Conservation (phyloP, 2,113 vertebrate genomes). For the Baryphthengus martii region DNA sequence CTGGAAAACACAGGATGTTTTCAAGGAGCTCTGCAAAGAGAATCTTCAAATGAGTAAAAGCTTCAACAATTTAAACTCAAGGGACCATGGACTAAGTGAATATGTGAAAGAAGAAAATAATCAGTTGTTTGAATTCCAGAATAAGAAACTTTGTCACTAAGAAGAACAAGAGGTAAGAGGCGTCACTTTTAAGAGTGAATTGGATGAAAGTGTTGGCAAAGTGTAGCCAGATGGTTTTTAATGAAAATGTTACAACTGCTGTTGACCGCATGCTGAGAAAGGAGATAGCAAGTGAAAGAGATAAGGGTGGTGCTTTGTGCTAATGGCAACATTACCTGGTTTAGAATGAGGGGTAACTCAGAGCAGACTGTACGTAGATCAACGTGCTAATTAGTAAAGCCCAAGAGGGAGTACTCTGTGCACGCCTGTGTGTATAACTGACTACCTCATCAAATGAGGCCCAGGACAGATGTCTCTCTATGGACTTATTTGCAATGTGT, state of each 20-base stretch:
- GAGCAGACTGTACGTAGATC: background rate
- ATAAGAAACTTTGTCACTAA: background rate
- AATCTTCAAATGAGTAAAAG: background rate
- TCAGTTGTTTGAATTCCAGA: background rate
- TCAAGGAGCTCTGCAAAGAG: background rate
- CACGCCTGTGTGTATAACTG: background rate
- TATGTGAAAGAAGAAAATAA: background rate
- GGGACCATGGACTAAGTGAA: background rate
- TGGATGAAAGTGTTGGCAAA: background rate
- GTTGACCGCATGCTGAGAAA: background rate
- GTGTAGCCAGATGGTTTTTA: background rate
- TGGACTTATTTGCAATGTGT: background rate
- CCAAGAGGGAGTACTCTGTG: background rate
- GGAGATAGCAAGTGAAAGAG: background rate
- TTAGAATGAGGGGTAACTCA: background rate
- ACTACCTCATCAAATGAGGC: background rate
- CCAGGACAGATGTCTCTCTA: background rate
- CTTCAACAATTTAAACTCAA: background rate
- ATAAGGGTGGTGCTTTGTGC: background rate
- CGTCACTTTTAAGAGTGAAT: background rate
- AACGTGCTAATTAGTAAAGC: background rate
- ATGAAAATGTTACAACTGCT: background rate
- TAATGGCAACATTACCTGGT: background rate
- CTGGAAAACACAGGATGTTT: background rate
- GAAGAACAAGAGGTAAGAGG: background rate